These are phyloP conservation scores for Rhegmatorhina hoffmannsi DNA, from an alignment of 2,113 vertebrate genomes.

Conservation along the genomic window DNA sequence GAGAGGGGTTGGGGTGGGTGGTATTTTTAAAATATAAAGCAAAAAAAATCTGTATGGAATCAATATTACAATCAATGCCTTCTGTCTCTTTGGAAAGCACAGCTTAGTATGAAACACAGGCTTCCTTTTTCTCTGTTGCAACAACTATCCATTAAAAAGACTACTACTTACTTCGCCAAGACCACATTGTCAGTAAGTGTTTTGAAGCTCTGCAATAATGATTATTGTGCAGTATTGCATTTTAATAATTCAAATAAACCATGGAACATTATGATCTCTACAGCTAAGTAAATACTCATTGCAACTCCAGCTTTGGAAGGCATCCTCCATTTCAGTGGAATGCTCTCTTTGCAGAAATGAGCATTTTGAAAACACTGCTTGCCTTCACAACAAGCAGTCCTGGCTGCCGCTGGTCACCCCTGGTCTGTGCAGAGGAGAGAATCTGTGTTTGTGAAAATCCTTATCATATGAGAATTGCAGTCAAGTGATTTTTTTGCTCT, in stretches of 20 bases:
- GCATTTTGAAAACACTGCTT: background rate
- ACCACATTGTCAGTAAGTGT: slow-evolving; percentile 60
- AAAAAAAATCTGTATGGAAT: slow-evolving; percentile 44
- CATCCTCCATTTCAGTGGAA: slow-evolving; percentile 3
- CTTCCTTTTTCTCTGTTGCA: background rate
- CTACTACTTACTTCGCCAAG: slow-evolving; percentile 46
- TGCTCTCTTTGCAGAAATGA: background rate
- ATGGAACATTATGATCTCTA: slow-evolving; percentile 34
- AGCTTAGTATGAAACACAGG: background rate
- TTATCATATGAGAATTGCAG: background rate
- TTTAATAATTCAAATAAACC: slow-evolving; percentile 71
- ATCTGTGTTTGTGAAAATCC: background rate
- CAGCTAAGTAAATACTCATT: slow-evolving; percentile 28
- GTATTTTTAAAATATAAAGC: slow-evolving; percentile 43
- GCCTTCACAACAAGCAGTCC: background rate
- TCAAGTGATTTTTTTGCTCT: background rate
- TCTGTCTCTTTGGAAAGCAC: slow-evolving; percentile 10
- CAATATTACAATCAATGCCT: slow-evolving; percentile 17
- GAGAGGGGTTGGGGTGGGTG: background rate
- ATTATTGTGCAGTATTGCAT: slow-evolving; percentile 60
- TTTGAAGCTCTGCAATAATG: slow-evolving; percentile 54
- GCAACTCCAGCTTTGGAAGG: slow-evolving; percentile 8
- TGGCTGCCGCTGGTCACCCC: background rate
- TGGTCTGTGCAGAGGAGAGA: background rate
- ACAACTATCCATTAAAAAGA: slow-evolving; percentile 47